A percentile compares a stretch with the other conserved stretches of the same genome.
phyloP scores from a whole-genome alignment of 1,140 invertebrate genomes.

The Anastrepha ludens region DNA sequence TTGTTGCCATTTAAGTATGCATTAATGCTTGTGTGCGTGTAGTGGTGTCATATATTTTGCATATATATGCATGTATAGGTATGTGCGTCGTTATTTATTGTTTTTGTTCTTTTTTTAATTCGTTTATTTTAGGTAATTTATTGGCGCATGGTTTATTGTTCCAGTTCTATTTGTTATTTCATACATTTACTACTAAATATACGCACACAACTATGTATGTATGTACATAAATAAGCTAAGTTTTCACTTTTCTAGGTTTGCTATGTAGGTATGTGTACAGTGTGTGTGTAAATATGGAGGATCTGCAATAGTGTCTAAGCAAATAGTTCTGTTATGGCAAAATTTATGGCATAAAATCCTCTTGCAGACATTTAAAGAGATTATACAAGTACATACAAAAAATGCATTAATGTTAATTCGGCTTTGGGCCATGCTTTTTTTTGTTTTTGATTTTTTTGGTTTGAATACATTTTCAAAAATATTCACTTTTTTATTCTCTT shows the following conservation, averaged over 20 bases:
- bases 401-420: too few species aligned
- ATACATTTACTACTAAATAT: neutral
- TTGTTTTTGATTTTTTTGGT: too few species aligned
- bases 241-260: neutral
- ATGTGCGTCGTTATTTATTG: neutral
- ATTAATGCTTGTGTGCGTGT: neutral
- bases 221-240: neutral
- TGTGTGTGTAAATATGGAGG: neutral
- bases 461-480: too few species aligned
- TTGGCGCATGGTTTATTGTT: slow-evolving; percentile 51
- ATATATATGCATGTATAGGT: neutral
- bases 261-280: neutral
- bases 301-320: neutral
- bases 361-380: neutral
- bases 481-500: too few species aligned
- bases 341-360: slow-evolving; percentile 38
- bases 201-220: neutral
- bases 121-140: slow-evolving; percentile 43
- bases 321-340: slow-evolving; percentile 33
- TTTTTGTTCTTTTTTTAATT: neutral
- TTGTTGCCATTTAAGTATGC: slow-evolving; percentile 37
- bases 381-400: too few species aligned
- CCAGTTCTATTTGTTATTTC: slow-evolving; percentile 39
- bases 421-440: too few species aligned
- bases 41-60: neutral